phyloP scores from a whole-genome alignment of 1,140 invertebrate species.

The Lordiphosa collinella region DNA sequence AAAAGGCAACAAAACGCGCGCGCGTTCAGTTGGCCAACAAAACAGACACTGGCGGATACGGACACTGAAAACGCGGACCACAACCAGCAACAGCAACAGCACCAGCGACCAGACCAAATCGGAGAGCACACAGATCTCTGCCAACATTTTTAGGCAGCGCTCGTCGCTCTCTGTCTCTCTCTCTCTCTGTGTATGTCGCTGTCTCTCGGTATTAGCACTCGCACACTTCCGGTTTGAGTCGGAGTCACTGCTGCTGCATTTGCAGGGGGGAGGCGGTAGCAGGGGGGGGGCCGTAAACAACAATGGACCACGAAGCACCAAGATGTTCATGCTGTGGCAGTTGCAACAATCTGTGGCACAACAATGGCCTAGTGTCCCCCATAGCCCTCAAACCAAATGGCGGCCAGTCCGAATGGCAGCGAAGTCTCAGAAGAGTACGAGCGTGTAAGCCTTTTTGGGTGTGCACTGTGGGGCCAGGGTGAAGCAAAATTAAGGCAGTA shows the following conservation, averaged over 20 bases:
- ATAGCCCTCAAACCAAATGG: neutral
- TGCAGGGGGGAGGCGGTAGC: neutral
- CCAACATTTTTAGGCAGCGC: slow-evolving; percentile 23
- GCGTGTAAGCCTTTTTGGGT: too few relatives aligned
- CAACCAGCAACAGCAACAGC: too few relatives aligned
- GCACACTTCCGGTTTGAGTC: slow-evolving; percentile 57
- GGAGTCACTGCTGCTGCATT: slow-evolving; percentile 3
- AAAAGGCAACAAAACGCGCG: slow-evolving; percentile 53
- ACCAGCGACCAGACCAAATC: slow-evolving; percentile 12
- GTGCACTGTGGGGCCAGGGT: too few relatives aligned
- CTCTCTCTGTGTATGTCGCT: slow-evolving; percentile 1
- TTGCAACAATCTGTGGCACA: slow-evolving; percentile 64
- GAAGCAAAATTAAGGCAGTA: too few relatives aligned
- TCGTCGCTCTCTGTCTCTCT: slow-evolving; percentile 1
- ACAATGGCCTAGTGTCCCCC: slow-evolving; percentile 23
- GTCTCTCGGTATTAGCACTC: slow-evolving; percentile 15
- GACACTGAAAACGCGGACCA: slow-evolving; percentile 25
- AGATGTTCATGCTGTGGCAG: slow-evolving; percentile 29
- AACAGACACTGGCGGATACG: slow-evolving; percentile 69
- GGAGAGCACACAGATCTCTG: slow-evolving; percentile 30
- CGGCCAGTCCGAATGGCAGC: too few relatives aligned
- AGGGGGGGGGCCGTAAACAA: slow-evolving; percentile 9
- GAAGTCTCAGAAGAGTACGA: too few relatives aligned
- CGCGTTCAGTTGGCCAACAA: slow-evolving; percentile 69
- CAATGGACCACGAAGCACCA: slow-evolving; percentile 44